A percentile compares a stretch with the other conserved stretches of the same genome.
These are phyloP conservation scores for Drosophila limbata DNA, from an alignment of 2,888 invertebrate genomes.

Conservation along the genomic window DNA sequence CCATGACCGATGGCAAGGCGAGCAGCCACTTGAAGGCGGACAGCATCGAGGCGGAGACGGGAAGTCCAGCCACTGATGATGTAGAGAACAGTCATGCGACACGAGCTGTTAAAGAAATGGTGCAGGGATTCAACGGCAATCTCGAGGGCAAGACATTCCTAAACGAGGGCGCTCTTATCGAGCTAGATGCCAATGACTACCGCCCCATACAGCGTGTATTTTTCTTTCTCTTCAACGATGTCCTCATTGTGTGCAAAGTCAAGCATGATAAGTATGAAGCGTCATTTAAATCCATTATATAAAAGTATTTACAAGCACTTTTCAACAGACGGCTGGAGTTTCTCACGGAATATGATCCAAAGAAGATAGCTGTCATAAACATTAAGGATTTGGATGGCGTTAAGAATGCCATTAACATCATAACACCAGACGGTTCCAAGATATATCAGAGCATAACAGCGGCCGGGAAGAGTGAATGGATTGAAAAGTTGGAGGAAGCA, in stretches of 20 bases:
- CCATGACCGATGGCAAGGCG: slow-evolving; percentile 90
- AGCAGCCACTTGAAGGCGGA: slow-evolving; percentile 79
- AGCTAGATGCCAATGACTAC: slow-evolving; percentile 95
- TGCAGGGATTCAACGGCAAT: slow-evolving; percentile 89
- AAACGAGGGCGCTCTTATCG: slow-evolving; percentile 96
- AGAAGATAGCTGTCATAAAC: slow-evolving; percentile 96
- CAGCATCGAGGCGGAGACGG: slow-evolving; percentile 58
- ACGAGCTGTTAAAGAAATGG: slow-evolving; percentile 87
- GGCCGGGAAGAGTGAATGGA: slow-evolving; percentile 94
- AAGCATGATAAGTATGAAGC: slow-evolving; percentile 86
- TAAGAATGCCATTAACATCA: slow-evolving; percentile 96
- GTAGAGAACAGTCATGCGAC: slow-evolving; percentile 87
- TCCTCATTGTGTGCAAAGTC: slow-evolving; percentile 93
- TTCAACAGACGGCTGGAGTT: slow-evolving; percentile 83
- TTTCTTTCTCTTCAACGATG: slow-evolving; percentile 96
- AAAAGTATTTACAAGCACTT: not conserved
- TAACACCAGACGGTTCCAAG: slow-evolving; percentile 96
- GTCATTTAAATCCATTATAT: not conserved
- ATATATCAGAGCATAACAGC: slow-evolving; percentile 95
- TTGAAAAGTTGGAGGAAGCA: slow-evolving; percentile 95
- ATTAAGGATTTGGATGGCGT: slow-evolving; percentile 95
- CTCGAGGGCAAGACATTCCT: slow-evolving; percentile 87
- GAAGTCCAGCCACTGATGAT: slow-evolving; percentile 85
- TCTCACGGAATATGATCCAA: slow-evolving; percentile 86
- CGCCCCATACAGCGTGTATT: slow-evolving; percentile 94